phyloP scores from a whole-genome alignment of 92 coral and sea anemone genomes.

The Blastomussa wellsi region DNA sequence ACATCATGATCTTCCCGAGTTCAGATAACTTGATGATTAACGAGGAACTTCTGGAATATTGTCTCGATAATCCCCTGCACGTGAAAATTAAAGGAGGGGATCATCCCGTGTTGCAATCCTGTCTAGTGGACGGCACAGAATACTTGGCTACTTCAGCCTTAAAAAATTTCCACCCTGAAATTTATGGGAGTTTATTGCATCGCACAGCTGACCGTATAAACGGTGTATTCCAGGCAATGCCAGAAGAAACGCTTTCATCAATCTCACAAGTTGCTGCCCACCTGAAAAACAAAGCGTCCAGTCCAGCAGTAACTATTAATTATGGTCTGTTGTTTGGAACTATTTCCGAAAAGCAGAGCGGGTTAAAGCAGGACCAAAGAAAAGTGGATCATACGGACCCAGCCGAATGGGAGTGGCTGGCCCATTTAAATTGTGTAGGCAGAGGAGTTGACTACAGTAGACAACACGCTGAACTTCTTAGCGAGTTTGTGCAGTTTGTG shows the following conservation, averaged over 20 bases:
- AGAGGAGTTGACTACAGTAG: conserved; percentile 2
- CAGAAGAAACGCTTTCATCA: neutral
- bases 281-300: conserved; percentile 10
- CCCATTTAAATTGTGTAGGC: neutral
- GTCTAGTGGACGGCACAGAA: conserved; percentile 43
- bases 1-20: conserved; percentile 56
- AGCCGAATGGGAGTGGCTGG: neutral
- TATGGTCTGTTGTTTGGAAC: conserved; percentile 1
- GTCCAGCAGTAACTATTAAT: conserved; percentile 12
- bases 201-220: neutral
- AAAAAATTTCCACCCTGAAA: conserved; percentile 53
- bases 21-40: conserved; percentile 44
- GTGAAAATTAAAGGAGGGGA: conserved; percentile 58
- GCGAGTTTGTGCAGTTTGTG: neutral
- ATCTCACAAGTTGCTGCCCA: neutral
- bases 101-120: conserved; percentile 56
- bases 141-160: conserved; percentile 62
- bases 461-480: conserved; percentile 13
- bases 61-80: conserved; percentile 29
- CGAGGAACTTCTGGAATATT: conserved; percentile 48
- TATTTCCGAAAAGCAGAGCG: neutral
- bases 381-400: neutral
- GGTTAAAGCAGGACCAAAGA: neutral
- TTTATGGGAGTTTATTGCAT: conserved; percentile 47
- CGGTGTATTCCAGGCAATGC: neutral